Evolutionary conservation across 2,797 vertebrate species (phyloP), one percentile per base, ranked within the genome.

Genomic region (Chiroxiphia lanceolata): DNA sequence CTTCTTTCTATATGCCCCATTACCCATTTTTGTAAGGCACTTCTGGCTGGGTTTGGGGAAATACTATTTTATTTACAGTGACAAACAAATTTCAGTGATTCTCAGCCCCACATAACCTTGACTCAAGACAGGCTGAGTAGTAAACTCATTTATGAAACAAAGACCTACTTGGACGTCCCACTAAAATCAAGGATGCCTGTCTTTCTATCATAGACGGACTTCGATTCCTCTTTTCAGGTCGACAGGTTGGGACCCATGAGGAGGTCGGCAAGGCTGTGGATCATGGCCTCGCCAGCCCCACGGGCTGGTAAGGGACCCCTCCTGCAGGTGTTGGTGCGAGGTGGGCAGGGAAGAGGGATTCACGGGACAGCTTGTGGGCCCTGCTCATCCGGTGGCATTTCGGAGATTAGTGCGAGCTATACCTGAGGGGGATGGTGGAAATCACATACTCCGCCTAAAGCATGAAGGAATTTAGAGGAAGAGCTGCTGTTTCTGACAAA

Each of bases 281-380:
- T 6, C 15, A 3, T 0, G 12, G 67, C 33, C 36, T 15, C 1
- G 2, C n/a, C 26, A 36, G 53, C 47, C 20, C 40, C 5, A 4
- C 18, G 14, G 29, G 3, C 14, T 4, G 23, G 15, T 13, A 1
- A 1, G 34, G 18, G 29, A 48, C 14, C 20, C 17, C 34, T 34
- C 23, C 65, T 0, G 14, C 40, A 15, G 17, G 12, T 19, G 47
- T 2, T 5, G 47, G 36, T 7, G 53, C 29, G 48, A 60, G 40
- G 40, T 7, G 40, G 54, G 51, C 3, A 0, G 16, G 12, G 31
- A n/a, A 19, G 27, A 19, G 9, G 23, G 27, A 38, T 56, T n/a
- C n/a, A 3, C 16, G 6, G 10, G 9, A 20, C 38, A 63, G 60
- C 15, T 0, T 6, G 3, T 0, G 25, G 34, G 13, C 11, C 23